phyloP scores from a whole-genome alignment of 2,797 vertebrate species.

The Poecilia picta region DNA sequence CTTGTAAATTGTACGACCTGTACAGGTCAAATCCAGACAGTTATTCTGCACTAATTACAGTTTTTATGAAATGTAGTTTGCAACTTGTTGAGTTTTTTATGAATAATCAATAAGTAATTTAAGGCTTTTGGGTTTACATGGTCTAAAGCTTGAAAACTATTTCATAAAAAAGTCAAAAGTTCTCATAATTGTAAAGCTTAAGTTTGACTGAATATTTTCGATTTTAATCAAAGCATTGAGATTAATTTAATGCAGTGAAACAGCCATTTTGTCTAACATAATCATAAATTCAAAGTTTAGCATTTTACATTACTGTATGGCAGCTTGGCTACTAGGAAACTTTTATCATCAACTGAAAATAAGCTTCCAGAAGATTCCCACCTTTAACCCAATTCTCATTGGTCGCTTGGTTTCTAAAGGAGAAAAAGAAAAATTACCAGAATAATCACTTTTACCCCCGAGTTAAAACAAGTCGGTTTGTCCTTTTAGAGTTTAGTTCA shows the following conservation, averaged over 20 bases:
- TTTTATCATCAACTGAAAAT: background rate
- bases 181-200: background rate
- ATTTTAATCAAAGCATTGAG: background rate
- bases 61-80: background rate
- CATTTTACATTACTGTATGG: background rate
- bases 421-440: background rate
- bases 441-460: background rate
- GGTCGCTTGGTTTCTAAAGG: background rate
- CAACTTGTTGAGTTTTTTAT: background rate
- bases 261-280: background rate
- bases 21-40: background rate
- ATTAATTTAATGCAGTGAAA: background rate
- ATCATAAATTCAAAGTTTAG: background rate
- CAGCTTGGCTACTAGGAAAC: background rate
- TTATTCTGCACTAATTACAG: background rate
- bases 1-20: background rate
- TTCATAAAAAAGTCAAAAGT: background rate
- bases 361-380: background rate
- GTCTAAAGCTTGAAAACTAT: background rate
- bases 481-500: background rate
- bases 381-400: background rate
- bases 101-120: background rate
- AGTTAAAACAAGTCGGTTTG: background rate
- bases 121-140: background rate
- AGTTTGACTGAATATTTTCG: background rate